Conservation (phyloP, 2,888 invertebrate species). For the Patella caerulea region DNA sequence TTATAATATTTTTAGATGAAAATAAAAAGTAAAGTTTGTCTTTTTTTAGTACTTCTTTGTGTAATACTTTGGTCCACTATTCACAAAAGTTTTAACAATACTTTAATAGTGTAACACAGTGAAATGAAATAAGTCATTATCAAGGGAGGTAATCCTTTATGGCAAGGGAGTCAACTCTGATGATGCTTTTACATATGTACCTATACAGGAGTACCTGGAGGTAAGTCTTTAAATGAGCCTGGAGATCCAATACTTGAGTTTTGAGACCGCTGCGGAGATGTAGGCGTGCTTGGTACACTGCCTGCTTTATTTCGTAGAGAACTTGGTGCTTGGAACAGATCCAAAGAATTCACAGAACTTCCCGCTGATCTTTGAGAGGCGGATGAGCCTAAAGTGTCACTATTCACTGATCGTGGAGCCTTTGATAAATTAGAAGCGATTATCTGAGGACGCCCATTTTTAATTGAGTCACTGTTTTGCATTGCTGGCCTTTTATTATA, state of each 20-base stretch:
- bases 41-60: too few relatives aligned
- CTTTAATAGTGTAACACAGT: too few relatives aligned
- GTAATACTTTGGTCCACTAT: too few relatives aligned
- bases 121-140: too few relatives aligned
- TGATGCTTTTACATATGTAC: not conserved
- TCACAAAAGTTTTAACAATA: too few relatives aligned
- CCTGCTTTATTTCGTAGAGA: not conserved
- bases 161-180: not conserved
- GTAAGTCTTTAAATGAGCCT: constrained; percentile 1
- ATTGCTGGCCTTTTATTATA: not conserved
- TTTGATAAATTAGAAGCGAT: not conserved
- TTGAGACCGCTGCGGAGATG: not conserved
- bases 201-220: not conserved
- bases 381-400: not conserved
- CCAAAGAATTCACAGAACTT: not conserved
- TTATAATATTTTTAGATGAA: too few relatives aligned
- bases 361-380: not conserved
- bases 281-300: not conserved
- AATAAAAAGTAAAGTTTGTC: too few relatives aligned
- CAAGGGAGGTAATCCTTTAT: not conserved
- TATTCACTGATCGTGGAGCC: not conserved
- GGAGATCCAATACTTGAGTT: not conserved
- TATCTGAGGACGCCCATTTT: not conserved
- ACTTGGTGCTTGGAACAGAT: not conserved
- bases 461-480: not conserved